Conservation (phyloP, 1,140 invertebrate species). For the Drosophila serrata region DNA sequence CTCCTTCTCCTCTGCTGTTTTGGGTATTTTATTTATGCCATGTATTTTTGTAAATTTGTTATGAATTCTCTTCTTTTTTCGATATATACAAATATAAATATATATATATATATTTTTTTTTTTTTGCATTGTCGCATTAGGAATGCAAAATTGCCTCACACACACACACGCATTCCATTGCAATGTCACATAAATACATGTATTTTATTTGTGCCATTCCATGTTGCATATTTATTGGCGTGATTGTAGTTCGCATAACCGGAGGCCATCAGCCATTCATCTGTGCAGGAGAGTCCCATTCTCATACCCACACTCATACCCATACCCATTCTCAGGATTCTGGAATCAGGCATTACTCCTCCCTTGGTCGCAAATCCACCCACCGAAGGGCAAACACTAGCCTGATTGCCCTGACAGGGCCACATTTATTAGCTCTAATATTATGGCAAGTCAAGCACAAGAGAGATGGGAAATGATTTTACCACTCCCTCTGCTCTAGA, state of each 20-base stretch:
- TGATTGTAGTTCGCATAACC: conserved; percentile 54
- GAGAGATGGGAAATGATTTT: conserved; percentile 28
- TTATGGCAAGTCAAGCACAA: conserved; percentile 25
- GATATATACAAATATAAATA: not conserved
- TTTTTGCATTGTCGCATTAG: conserved; percentile 73
- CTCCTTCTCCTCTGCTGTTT: conserved; percentile 20
- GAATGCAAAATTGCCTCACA: conserved; percentile 72
- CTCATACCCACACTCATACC: not conserved
- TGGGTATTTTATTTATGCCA: conserved; percentile 71
- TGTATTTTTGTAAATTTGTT: conserved; percentile 69
- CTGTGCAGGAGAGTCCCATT: conserved; percentile 13
- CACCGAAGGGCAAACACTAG: conserved; percentile 26
- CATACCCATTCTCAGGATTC: not conserved
- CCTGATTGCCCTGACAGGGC: conserved; percentile 51
- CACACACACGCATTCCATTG: conserved; percentile 28
- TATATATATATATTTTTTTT: conserved; percentile 28
- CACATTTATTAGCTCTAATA: conserved; percentile 44
- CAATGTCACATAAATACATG: conserved; percentile 25
- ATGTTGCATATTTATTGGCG: conserved; percentile 73
- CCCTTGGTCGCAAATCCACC: not conserved
- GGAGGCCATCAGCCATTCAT: conserved; percentile 34
- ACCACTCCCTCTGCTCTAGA: not conserved
- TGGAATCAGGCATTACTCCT: not conserved
- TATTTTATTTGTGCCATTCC: conserved; percentile 43
- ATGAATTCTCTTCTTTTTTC: conserved; percentile 64